These are phyloP conservation scores for Oryzias javanicus DNA, from an alignment of 2,113 vertebrate genomes.

Conservation along the genomic window DNA sequence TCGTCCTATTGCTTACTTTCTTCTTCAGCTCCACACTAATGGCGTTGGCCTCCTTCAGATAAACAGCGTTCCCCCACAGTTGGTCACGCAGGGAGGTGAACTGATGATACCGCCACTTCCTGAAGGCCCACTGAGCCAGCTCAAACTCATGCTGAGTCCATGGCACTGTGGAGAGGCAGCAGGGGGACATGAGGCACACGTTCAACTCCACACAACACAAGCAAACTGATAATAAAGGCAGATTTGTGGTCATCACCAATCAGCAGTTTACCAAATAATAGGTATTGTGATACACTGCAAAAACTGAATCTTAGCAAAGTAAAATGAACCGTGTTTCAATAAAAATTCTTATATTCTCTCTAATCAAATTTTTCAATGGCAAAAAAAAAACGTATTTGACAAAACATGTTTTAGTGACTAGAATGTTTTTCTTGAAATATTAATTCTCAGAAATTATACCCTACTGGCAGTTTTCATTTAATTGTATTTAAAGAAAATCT, in stretches of 20 bases:
- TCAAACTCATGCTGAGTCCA: slow-evolving; percentile 96
- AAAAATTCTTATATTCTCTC: no score
- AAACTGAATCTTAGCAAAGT: no score
- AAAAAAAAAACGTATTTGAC: neutral
- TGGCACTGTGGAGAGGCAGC: slow-evolving; percentile 74
- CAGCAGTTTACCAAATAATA: no score
- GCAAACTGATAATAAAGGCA: neutral
- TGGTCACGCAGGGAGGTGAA: slow-evolving; percentile 95
- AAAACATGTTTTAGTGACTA: no score
- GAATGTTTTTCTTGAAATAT: no score
- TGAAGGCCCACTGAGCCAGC: slow-evolving; percentile 95
- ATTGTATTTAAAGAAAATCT: no score
- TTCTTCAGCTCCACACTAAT: slow-evolving; percentile 98
- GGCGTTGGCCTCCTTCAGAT: slow-evolving; percentile 96
- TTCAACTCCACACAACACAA: neutral
- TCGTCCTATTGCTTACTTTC: slow-evolving; percentile 79
- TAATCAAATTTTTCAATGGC: no score
- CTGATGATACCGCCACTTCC: slow-evolving; percentile 97
- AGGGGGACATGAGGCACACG: neutral
- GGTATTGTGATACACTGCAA: no score
- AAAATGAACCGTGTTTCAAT: no score
- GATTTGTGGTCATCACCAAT: slow-evolving; percentile 5
- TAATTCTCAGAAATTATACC: no score
- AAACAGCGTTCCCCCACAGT: slow-evolving; percentile 96
- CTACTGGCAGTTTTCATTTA: no score